Conservation (phyloP, 2,888 invertebrate genomes). For the Nezara viridula region DNA sequence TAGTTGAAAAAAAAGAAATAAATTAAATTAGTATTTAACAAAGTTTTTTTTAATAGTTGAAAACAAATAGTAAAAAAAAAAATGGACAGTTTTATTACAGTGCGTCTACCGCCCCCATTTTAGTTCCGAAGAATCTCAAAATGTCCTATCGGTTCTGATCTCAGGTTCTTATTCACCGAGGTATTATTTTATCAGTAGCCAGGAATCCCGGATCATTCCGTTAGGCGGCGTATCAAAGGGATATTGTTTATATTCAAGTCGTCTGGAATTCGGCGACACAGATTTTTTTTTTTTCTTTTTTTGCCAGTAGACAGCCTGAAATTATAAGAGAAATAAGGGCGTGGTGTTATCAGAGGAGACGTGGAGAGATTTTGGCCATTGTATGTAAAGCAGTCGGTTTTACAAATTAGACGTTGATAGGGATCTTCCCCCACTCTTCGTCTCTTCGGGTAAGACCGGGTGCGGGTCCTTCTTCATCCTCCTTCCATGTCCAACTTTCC, state of each 20-base stretch:
- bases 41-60: too few relatives aligned
- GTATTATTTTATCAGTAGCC: slow-evolving; percentile 10
- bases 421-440: background rate
- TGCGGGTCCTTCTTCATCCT: background rate
- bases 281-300: slow-evolving; percentile 1
- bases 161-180: background rate
- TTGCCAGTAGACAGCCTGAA: background rate
- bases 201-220: background rate
- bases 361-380: slow-evolving; percentile 52
- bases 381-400: slow-evolving; percentile 52
- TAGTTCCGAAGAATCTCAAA: too few relatives aligned
- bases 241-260: slow-evolving; percentile 16
- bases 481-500: background rate
- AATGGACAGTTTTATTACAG: background rate
- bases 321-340: slow-evolving; percentile 40
- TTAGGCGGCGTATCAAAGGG: slow-evolving; percentile 25
- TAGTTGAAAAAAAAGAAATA: too few relatives aligned
- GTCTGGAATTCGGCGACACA: slow-evolving; percentile 10
- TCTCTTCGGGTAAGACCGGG: slow-evolving; percentile 25
- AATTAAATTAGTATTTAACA: too few relatives aligned
- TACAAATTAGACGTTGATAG: slow-evolving; percentile 52
- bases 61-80: too few relatives aligned
- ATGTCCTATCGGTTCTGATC: background rate
- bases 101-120: too few relatives aligned
- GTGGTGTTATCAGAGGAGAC: slow-evolving; percentile 10